Percentiles rank a stretch among this genome's conserved stretches.
phyloP scores from a whole-genome alignment of 2,888 invertebrate genomes.

The Cristatella mucedo region DNA sequence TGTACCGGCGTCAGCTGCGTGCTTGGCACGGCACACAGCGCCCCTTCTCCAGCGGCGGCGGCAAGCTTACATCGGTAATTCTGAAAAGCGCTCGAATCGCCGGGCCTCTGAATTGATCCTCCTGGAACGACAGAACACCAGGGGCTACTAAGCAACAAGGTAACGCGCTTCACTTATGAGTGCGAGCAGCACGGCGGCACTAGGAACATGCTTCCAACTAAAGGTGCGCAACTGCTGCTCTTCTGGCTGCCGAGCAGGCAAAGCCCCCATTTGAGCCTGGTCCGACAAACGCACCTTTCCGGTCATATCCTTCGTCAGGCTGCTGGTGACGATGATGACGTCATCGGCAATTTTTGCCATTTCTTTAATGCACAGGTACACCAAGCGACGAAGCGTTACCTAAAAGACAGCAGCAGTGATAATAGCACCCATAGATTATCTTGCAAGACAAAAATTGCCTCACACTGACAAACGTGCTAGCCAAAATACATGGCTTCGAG shows the following conservation, averaged over 20 bases:
- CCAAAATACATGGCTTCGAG: too few species aligned
- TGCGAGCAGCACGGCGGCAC: background rate
- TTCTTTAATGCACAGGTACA: conserved; percentile 80
- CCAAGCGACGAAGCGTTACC: conserved; percentile 69
- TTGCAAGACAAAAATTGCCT: too few species aligned
- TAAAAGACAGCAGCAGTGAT: conserved; percentile 15
- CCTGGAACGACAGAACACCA: conserved; percentile 40
- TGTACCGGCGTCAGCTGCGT: background rate
- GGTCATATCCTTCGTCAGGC: conserved; percentile 94
- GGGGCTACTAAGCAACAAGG: too few species aligned
- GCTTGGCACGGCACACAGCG: background rate
- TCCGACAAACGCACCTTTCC: too few species aligned
- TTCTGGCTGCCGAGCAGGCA: too few species aligned
- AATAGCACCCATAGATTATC: conserved; percentile 8
- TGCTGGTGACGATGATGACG: conserved; percentile 94
- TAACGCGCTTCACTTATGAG: conserved; percentile 3
- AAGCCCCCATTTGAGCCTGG: background rate
- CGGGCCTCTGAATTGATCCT: conserved; percentile 78
- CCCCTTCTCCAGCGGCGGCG: background rate
- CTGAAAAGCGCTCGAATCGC: conserved; percentile 92
- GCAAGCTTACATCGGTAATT: conserved; percentile 66
- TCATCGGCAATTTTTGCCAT: conserved; percentile 84
- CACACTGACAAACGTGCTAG: too few species aligned
- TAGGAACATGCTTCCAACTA: background rate
- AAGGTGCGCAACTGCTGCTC: too few species aligned